phyloP scores from a whole-genome alignment of 2,888 invertebrate species.

The Himalopsyche kuldschensis region DNA sequence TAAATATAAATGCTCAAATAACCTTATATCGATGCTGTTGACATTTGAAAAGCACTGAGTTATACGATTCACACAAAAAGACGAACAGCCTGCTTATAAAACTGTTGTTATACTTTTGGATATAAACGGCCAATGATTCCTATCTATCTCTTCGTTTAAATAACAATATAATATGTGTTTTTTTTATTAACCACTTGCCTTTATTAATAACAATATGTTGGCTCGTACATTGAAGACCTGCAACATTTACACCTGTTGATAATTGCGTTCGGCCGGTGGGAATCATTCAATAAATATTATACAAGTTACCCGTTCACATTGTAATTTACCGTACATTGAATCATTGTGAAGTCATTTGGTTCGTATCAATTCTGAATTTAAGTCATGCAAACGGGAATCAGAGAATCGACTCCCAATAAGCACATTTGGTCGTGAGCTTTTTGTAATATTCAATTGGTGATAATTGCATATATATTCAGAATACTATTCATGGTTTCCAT shows the following conservation, averaged over 20 bases:
- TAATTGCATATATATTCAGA: too few species aligned
- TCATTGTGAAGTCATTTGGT: background rate
- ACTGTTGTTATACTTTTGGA: background rate
- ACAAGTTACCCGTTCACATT: background rate
- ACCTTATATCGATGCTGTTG: background rate
- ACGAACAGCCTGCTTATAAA: background rate
- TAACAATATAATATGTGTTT: background rate
- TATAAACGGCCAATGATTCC: background rate
- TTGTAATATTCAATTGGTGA: too few species aligned
- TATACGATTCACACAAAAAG: background rate
- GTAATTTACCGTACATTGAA: background rate
- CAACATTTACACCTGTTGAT: background rate
- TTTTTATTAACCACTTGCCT: background rate
- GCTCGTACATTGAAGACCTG: background rate
- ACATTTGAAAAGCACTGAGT: background rate
- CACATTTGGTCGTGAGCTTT: too few species aligned
- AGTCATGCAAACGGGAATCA: background rate
- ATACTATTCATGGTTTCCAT: too few species aligned
- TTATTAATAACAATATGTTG: background rate
- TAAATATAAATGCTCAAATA: too few species aligned
- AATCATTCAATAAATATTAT: background rate
- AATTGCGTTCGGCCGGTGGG: background rate
- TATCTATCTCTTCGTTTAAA: background rate
- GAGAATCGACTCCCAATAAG: too few species aligned
- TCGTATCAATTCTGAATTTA: background rate